These are phyloP conservation scores for Anisognathus igniventris DNA, from an alignment of 2,797 vertebrate genomes.

Conservation along the genomic window DNA sequence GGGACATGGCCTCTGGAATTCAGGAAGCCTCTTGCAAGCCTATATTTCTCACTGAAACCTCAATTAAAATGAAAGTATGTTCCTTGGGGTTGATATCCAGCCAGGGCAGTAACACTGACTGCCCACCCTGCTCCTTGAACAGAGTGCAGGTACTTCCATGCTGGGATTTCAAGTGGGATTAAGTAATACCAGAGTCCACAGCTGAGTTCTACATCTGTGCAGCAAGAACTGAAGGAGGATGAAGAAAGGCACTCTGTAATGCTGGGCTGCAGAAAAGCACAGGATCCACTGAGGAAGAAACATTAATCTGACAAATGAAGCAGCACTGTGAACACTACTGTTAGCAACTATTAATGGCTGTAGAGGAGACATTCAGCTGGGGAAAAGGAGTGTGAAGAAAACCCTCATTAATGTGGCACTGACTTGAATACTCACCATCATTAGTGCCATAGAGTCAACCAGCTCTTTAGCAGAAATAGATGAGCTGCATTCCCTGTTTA, in stretches of 20 bases:
- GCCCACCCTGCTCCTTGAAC: neutral
- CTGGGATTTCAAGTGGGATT: neutral
- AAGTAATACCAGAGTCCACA: neutral
- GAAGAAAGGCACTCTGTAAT: neutral
- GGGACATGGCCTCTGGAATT: neutral
- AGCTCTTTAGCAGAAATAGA: conserved; percentile 4
- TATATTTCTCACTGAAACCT: neutral
- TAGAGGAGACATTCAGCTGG: neutral
- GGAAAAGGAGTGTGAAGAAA: conserved; percentile 34
- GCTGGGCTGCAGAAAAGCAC: neutral
- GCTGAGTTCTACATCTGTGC: neutral
- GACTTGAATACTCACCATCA: neutral
- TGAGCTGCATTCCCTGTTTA: neutral
- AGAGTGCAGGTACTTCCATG: neutral
- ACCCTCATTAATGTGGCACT: conserved; percentile 7
- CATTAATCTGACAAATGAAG: conserved; percentile 28
- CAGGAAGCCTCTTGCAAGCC: neutral
- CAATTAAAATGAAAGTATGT: neutral
- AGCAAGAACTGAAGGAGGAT: neutral
- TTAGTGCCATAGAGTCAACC: neutral
- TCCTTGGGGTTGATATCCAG: neutral
- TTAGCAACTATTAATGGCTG: neutral
- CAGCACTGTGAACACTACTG: neutral
- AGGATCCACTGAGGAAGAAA: conserved; percentile 2
- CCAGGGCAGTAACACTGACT: neutral